Conservation (phyloP, 1,140 invertebrate species). For the Zaprionus davidi region DNA sequence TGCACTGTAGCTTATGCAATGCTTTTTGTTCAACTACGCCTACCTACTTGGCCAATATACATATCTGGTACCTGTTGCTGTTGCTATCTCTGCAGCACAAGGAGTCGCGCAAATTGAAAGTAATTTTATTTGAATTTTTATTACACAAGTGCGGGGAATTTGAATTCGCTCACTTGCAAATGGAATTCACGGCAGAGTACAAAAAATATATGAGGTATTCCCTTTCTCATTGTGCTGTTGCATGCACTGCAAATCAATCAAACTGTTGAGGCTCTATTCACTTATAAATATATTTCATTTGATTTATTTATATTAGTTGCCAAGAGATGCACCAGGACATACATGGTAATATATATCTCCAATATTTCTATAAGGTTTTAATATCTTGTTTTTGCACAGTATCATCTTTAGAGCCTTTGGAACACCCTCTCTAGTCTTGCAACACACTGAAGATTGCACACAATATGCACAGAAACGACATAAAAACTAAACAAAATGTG, state of each 20-base stretch:
- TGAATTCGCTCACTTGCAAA: conserved; percentile 12
- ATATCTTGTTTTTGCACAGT: no score
- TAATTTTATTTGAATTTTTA: conserved; percentile 25
- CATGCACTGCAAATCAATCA: neutral
- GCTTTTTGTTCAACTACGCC: neutral
- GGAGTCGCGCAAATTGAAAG: conserved; percentile 26
- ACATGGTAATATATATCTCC: no score
- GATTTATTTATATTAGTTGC: neutral
- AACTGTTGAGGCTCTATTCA: neutral
- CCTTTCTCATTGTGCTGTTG: neutral
- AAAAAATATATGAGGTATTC: neutral
- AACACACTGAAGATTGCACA: conserved; percentile 29
- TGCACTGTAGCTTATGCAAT: conserved; percentile 64
- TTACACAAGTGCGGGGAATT: conserved; percentile 31
- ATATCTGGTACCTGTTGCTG: neutral
- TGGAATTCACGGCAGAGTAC: neutral
- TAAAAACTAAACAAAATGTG: conserved; percentile 46
- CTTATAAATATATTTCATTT: neutral
- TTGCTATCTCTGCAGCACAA: neutral
- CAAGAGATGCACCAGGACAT: no score
- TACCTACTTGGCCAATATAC: conserved; percentile 2
- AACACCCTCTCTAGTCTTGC: conserved; percentile 14
- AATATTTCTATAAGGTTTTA: no score
- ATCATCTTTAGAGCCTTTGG: neutral
- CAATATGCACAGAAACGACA: conserved; percentile 9